Evolutionary conservation across 2,888 invertebrate genomes (phyloP).

Genomic region (Chirona hameri): DNA sequence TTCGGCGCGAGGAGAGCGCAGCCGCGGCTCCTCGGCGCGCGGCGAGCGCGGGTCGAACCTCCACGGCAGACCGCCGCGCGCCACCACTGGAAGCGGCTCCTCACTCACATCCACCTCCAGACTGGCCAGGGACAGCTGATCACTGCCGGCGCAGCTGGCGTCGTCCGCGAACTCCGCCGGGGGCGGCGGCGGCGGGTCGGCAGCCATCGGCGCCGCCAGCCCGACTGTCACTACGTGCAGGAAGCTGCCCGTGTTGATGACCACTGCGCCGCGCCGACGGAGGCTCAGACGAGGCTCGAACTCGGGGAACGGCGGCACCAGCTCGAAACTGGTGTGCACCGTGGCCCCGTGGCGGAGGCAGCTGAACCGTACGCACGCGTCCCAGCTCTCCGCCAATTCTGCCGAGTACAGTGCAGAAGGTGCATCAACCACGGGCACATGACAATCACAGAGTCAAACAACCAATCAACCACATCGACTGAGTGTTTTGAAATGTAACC

Average conservation of each 20-base stretch:
- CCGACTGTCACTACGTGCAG: conserved; percentile 71
- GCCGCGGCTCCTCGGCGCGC: conserved; percentile 27
- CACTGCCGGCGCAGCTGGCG: conserved; percentile 6
- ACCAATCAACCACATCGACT: no score
- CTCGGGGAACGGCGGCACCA: conserved; percentile 77
- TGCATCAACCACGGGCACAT: no score
- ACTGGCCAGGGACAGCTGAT: conserved; percentile 1
- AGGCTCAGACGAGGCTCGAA: conserved; percentile 55
- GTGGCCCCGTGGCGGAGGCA: conserved; percentile 87
- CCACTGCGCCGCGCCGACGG: conserved; percentile 57
- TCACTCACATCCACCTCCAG: conserved; percentile 23
- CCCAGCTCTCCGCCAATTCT: conserved; percentile 56
- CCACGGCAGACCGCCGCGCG: neutral
- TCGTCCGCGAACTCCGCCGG: conserved; percentile 9
- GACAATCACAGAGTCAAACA: no score
- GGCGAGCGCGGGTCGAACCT: conserved; percentile 25
- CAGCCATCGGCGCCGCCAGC: conserved; percentile 42
- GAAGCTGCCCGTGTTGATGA: conserved; percentile 79
- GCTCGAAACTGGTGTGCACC: conserved; percentile 85
- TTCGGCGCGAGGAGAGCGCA: conserved; percentile 30
- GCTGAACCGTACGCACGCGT: conserved; percentile 60
- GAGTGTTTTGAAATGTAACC: no score
- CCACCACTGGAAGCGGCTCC: neutral
- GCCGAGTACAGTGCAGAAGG: conserved; percentile 30
- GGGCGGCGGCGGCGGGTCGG: neutral